These are phyloP conservation scores for Drosophila trapezifrons DNA, from an alignment of 1,140 invertebrate genomes.

Conservation along the genomic window DNA sequence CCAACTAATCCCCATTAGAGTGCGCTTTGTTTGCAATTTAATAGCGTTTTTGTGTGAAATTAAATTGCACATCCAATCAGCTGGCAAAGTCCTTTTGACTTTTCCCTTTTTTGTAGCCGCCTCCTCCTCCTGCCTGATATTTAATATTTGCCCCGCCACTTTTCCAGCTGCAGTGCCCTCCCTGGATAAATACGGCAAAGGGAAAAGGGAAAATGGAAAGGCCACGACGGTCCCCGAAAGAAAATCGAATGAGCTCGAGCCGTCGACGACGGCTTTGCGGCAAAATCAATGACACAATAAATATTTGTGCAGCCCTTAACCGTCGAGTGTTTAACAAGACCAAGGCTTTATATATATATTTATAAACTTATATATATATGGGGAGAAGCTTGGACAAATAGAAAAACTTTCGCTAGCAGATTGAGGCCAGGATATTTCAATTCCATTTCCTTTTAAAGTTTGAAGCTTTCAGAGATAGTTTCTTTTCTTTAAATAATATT, in stretches of 20 bases:
- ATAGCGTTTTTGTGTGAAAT: constrained; percentile 35
- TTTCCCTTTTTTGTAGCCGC: constrained; percentile 21
- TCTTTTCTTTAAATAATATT: background rate
- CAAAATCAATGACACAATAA: constrained; percentile 83
- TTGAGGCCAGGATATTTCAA: constrained; percentile 17
- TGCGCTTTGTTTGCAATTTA: background rate
- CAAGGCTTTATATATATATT: constrained; percentile 48
- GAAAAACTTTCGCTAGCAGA: constrained; percentile 29
- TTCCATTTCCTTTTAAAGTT: constrained; percentile 14
- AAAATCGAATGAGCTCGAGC: constrained; percentile 56
- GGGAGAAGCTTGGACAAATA: constrained; percentile 31
- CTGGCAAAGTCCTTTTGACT: constrained; percentile 14
- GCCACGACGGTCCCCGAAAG: constrained; percentile 19
- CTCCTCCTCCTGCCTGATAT: constrained; percentile 38
- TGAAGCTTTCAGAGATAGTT: background rate
- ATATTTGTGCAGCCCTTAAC: constrained; percentile 81
- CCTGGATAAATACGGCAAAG: constrained; percentile 55
- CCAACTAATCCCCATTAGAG: constrained; percentile 1
- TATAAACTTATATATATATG: constrained; percentile 33
- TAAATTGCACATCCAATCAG: constrained; percentile 64
- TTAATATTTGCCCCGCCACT: constrained; percentile 69
- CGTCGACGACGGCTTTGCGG: constrained; percentile 69
- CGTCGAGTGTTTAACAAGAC: constrained; percentile 70
- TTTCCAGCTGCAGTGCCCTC: constrained; percentile 47
- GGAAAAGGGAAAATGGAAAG: constrained; percentile 14